These are phyloP conservation scores for Argynnis bischoffii DNA, from an alignment of 2,888 invertebrate genomes.

Conservation along the genomic window DNA sequence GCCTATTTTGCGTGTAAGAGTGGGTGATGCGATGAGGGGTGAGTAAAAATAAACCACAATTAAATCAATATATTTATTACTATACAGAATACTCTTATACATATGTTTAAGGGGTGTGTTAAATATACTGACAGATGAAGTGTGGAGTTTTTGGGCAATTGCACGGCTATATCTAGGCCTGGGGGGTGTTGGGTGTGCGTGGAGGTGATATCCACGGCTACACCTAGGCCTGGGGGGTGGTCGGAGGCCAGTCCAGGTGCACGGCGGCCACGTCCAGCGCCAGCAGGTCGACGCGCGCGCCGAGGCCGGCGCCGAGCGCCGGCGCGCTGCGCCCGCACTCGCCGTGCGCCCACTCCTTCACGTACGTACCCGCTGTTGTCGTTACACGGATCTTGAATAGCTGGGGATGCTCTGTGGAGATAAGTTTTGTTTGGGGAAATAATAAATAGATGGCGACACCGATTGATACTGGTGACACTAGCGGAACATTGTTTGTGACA, in stretches of 20 bases:
- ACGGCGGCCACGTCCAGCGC: slow-evolving; percentile 93
- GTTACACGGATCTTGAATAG: slow-evolving; percentile 86
- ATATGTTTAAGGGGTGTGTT: too few species aligned
- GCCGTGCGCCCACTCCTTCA: slow-evolving; percentile 98
- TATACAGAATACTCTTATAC: too few species aligned
- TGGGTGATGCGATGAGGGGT: too few species aligned
- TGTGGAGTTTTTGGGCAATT: too few species aligned
- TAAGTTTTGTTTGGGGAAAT: background rate
- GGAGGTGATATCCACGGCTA: background rate
- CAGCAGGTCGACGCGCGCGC: slow-evolving; percentile 91
- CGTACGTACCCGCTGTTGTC: slow-evolving; percentile 96
- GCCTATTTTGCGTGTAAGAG: too few species aligned
- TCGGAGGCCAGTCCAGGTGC: slow-evolving; percentile 88
- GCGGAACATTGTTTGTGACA: background rate
- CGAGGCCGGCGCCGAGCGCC: slow-evolving; percentile 86
- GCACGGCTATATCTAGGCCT: too few species aligned
- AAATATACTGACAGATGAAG: too few species aligned
- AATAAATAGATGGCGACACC: background rate
- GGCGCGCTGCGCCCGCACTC: slow-evolving; percentile 96
- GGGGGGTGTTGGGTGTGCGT: too few species aligned
- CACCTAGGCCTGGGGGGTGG: background rate
- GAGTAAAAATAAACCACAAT: too few species aligned
- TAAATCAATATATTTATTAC: too few species aligned
- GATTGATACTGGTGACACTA: too few species aligned
- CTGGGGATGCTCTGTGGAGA: slow-evolving; percentile 60